phyloP scores from a whole-genome alignment of 2,113 vertebrate species.

The Diglossa brunneiventris region DNA sequence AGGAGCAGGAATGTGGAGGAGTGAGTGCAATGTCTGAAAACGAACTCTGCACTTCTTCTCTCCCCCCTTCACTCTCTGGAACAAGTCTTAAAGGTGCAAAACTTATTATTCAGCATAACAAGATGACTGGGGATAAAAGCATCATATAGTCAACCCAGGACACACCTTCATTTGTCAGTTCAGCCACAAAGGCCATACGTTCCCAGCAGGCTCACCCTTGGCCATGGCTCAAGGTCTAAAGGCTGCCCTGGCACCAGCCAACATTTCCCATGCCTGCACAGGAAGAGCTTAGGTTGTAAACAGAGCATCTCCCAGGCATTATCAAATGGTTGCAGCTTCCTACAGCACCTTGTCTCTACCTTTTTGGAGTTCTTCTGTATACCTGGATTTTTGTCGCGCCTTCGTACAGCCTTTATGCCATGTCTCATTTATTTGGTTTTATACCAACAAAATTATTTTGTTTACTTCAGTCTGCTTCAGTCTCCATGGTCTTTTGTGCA shows the following conservation, averaged over 20 bases:
- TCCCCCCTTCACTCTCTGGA: too few species aligned
- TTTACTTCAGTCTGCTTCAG: neutral
- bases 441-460: neutral
- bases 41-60: too few species aligned
- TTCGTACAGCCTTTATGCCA: neutral
- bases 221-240: neutral
- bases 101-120: too few species aligned
- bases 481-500: neutral
- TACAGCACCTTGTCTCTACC: neutral
- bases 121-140: too few species aligned
- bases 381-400: neutral
- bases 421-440: neutral
- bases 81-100: too few species aligned
- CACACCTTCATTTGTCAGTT: neutral
- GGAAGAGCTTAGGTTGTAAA: neutral
- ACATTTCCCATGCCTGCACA: fast-evolving
- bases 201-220: neutral
- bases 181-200: neutral
- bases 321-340: neutral
- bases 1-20: too few species aligned
- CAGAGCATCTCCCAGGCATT: neutral
- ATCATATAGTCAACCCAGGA: too few species aligned
- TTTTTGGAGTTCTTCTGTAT: neutral
- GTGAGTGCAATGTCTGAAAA: too few species aligned
- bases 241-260: fast-evolving